Evolutionary conservation across 2,888 invertebrate genomes (phyloP).

Genomic region (Rhingia rostrata): DNA sequence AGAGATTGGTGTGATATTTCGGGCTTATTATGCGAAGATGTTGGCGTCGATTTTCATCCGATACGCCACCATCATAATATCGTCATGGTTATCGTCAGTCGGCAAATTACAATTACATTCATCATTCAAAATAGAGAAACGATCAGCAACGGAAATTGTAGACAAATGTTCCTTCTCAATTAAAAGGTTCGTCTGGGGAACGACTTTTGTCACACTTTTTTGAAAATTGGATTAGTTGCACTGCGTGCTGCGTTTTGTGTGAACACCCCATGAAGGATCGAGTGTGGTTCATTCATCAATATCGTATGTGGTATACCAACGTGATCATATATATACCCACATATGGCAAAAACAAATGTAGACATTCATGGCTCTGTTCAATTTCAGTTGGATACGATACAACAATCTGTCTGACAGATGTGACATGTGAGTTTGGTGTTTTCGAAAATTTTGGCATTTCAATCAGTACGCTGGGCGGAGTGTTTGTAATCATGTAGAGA

Average conservation of each 20-base stretch:
- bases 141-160: neutral
- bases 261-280: neutral
- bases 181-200: too few species aligned
- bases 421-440: neutral
- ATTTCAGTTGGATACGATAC: conserved; percentile 8
- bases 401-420: conserved; percentile 50
- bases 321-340: neutral
- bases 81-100: conserved; percentile 9
- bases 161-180: neutral
- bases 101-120: conserved; percentile 17
- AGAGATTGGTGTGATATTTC: conserved; percentile 33
- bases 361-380: neutral
- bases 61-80: conserved; percentile 49
- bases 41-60: conserved; percentile 15
- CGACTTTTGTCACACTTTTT: conserved; percentile 7
- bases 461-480: conserved; percentile 1
- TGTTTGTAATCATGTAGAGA: neutral
- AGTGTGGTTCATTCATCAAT: conserved; percentile 9
- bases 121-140: conserved; percentile 24
- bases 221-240: neutral
- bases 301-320: neutral
- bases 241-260: neutral
- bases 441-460: conserved; percentile 1
- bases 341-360: neutral
- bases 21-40: neutral